Base-by-base conservation (phyloP, 2,113 vertebrate genomes). In the Salvator merianae region DNA sequence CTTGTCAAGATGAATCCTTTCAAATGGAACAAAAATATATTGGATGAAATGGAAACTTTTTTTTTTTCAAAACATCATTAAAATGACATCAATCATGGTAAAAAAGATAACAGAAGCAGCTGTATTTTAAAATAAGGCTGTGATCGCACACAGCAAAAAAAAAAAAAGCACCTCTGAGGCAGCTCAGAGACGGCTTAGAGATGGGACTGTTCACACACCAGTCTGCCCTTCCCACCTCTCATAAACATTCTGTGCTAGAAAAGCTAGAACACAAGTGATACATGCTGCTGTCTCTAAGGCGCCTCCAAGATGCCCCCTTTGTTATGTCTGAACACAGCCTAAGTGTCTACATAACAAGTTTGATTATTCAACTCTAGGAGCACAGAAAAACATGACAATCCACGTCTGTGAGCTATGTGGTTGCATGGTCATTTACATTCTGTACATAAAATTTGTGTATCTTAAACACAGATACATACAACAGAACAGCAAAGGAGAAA, bases 1-100 rank as follows among this genome's bases (percentile, higher is more conserved):
- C 94, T 96, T 95, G 90, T 88, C 93, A 94, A 92, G 93, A 84
- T 91, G 92, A 91, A 92, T 84, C 93, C 90, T 93, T 91, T 89
- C 88, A 84, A 95, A 92, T 87, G 90, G 88, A 90, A 95, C 88
- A 93, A 92, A 91, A 32, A 80, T 86, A 90, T 71, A 94, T 91
- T 74, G 84, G 91, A 88, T 95, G 94, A 94, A 93, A 94, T 91
- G 92, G 95, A 96, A 81, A 91, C 84, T 62, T 38, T 77, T 90
- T 38, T 77, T 90, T 90, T 89, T 82, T 74, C 66, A 79, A 69
- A 84, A 80, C 73, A 84, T 90, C 68, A 78, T 80, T 85, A 76
- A 86, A 8, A 70, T 71, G 84, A 88, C 0, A 32, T 73, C 91
- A 89, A 86, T 83, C 82, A 76, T 22, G 22, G 89, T 80, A 87